phyloP scores from a whole-genome alignment of 2,888 invertebrate species.

The Lacanobia oleracea region DNA sequence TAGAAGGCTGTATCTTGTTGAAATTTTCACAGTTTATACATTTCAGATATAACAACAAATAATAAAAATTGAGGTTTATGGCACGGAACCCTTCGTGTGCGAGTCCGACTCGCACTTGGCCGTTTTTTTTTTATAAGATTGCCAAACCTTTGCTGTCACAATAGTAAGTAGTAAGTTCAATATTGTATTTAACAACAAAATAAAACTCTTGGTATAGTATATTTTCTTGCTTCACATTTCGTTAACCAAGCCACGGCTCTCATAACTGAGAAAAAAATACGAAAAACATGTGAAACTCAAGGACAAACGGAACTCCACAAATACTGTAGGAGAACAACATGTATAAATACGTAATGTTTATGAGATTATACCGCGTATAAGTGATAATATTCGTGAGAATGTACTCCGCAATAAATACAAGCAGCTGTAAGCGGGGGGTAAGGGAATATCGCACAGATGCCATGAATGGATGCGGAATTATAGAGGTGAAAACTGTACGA shows the following conservation, averaged over 20 bases:
- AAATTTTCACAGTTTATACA: no score
- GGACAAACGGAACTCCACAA: slow-evolving; percentile 19
- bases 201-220: neutral
- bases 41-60: no score
- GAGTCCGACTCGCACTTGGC: no score
- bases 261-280: slow-evolving; percentile 3
- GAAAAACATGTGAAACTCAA: slow-evolving; percentile 11
- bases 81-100: no score
- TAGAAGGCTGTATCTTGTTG: no score
- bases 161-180: no score
- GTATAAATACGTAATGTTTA: slow-evolving; percentile 53
- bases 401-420: slow-evolving; percentile 48
- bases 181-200: neutral
- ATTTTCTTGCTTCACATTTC: neutral
- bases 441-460: slow-evolving; percentile 23
- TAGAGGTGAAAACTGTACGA: slow-evolving; percentile 25
- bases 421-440: neutral
- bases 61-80: no score
- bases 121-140: no score
- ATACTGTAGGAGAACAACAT: slow-evolving; percentile 28
- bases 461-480: slow-evolving; percentile 27
- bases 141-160: no score
- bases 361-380: slow-evolving; percentile 49
- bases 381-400: slow-evolving; percentile 57
- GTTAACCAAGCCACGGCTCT: neutral